Percentiles rank a stretch among this genome's conserved stretches.
Conservation (phyloP, 2,113 vertebrate genomes). For the Dolichotis patagonum region DNA sequence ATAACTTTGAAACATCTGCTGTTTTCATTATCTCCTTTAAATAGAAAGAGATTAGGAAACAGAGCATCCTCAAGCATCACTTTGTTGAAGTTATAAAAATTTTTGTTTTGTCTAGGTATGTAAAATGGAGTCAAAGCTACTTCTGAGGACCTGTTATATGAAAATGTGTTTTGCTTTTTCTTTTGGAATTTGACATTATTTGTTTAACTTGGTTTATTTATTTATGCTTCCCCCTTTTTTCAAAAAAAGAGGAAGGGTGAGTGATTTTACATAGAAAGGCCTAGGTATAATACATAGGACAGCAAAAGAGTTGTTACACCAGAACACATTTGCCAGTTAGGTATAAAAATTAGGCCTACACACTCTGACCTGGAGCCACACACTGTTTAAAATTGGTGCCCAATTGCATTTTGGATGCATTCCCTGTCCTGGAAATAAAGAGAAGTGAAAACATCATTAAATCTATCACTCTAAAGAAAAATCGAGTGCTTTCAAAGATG, state of each 20-base stretch:
- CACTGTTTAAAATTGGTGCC: conserved; percentile 11
- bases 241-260: not conserved
- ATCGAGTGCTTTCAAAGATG: not conserved
- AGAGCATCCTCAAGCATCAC: conserved; percentile 37
- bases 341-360: not conserved
- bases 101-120: conserved; percentile 36
- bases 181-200: not conserved
- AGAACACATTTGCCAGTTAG: not conserved
- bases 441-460: not conserved
- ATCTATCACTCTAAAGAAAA: not conserved
- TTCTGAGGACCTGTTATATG: not conserved
- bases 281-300: not conserved
- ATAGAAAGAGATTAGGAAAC: conserved; percentile 62
- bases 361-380: not conserved
- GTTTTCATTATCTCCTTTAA: conserved; percentile 36
- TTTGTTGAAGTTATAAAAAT: conserved; percentile 37
- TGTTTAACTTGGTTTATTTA: conserved; percentile 2
- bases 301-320: not conserved
- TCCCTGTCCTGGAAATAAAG: not conserved
- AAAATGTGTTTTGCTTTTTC: not conserved
- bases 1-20: conserved; percentile 61
- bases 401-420: not conserved
- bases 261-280: not conserved
- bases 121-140: not conserved
- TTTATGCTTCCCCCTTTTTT: not conserved